Percentiles rank a stretch among this genome's conserved stretches.
These are phyloP conservation scores for Chlorospingus flavigularis DNA, from an alignment of 2,797 vertebrate species.

Conservation along the genomic window DNA sequence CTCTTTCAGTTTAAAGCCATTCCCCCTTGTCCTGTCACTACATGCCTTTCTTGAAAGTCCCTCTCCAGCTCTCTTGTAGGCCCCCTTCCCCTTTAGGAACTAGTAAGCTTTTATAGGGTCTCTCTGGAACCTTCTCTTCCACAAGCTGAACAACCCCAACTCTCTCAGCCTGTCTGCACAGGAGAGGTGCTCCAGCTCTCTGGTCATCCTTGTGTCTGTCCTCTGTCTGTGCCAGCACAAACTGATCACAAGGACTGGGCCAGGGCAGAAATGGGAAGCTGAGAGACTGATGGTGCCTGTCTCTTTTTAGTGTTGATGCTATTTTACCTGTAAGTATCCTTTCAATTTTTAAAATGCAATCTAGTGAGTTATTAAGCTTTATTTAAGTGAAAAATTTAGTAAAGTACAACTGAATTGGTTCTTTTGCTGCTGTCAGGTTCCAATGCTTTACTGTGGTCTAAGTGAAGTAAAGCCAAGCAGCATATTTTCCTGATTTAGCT, in stretches of 20 bases:
- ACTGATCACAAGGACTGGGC: background rate
- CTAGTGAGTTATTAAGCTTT: background rate
- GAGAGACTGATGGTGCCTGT: background rate
- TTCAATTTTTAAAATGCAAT: background rate
- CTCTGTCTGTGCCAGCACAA: background rate
- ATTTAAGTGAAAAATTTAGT: background rate
- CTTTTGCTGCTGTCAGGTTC: background rate
- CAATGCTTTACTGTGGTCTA: background rate
- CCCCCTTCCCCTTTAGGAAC: background rate
- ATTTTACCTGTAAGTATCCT: background rate
- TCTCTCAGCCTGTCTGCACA: background rate
- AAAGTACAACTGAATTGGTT: background rate
- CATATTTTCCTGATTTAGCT: background rate
- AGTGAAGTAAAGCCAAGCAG: background rate
- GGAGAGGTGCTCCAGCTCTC: background rate
- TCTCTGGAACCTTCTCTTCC: background rate
- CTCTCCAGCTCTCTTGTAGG: background rate
- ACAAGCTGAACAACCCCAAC: background rate
- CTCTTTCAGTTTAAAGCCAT: background rate
- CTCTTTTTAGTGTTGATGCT: background rate
- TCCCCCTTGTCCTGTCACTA: background rate
- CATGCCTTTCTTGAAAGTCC: accelerated
- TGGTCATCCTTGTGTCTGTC: background rate
- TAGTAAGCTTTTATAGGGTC: background rate
- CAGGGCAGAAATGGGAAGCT: background rate